Percentiles rank a stretch among this genome's conserved stretches.
These are phyloP conservation scores for Onychorhynchus coronatus DNA, from an alignment of 2,113 vertebrate genomes.

Conservation along the genomic window DNA sequence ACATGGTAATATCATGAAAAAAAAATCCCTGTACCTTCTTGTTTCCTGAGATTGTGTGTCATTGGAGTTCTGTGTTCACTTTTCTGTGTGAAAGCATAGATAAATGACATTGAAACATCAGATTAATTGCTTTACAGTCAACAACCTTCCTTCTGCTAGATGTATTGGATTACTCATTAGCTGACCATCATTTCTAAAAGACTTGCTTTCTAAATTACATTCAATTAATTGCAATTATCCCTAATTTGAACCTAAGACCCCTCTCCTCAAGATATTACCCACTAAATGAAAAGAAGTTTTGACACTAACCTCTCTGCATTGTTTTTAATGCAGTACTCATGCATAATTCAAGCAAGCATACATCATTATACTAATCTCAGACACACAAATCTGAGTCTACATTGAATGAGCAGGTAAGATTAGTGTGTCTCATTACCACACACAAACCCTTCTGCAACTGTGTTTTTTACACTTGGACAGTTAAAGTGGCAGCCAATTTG, in stretches of 20 bases:
- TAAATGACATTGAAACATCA: constrained; percentile 19
- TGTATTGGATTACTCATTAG: background rate
- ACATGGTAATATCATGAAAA: background rate
- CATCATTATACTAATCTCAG: background rate
- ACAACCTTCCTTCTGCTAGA: background rate
- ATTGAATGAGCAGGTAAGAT: constrained; percentile 14
- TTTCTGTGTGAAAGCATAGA: background rate
- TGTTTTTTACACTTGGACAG: background rate
- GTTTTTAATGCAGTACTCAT: background rate
- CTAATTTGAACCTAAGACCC: constrained; percentile 2
- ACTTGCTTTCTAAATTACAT: constrained; percentile 20
- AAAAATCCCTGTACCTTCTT: background rate
- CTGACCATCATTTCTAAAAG: constrained; percentile 7
- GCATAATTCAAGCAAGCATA: constrained; percentile 19
- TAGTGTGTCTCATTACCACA: background rate
- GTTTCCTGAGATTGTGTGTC: background rate
- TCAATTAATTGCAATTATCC: constrained; percentile 45
- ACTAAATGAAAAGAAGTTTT: constrained; percentile 31
- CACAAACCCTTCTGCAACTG: background rate
- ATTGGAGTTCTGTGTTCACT: background rate
- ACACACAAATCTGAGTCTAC: constrained; percentile 34
- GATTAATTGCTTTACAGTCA: constrained; percentile 16
- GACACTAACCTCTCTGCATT: background rate
- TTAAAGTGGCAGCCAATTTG: background rate
- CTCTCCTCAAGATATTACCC: background rate